Percentiles rank a stretch among this genome's conserved stretches.
Evolutionary conservation across 1,140 invertebrate genomes (phyloP).

Genomic region (Galendromus occidentalis): DNA sequence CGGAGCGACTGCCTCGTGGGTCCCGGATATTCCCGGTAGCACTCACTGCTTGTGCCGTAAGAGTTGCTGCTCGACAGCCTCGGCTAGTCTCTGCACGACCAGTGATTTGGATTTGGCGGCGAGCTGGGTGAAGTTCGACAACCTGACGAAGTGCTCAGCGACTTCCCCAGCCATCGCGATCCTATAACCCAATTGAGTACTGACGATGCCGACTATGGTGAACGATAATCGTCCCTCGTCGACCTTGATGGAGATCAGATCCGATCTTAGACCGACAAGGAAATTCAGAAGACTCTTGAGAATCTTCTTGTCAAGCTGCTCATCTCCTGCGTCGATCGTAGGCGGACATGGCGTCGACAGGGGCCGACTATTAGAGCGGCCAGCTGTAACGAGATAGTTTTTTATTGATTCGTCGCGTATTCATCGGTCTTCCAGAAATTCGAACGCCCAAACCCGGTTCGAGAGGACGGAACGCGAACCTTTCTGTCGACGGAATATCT

Average conservation of each 20-base stretch:
- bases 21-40: neutral
- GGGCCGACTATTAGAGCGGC: neutral
- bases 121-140: neutral
- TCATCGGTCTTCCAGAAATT: neutral
- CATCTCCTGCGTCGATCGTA: neutral
- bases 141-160: neutral
- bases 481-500: neutral
- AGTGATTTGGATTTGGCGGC: neutral
- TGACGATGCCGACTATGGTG: neutral
- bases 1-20: neutral
- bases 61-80: neutral
- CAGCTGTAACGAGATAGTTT: neutral
- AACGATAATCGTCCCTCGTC: neutral
- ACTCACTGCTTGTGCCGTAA: conserved; percentile 6
- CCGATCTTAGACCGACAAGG: neutral
- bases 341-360: neutral
- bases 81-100: neutral
- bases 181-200: neutral
- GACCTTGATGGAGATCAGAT: neutral
- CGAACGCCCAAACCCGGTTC: neutral
- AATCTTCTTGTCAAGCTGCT: neutral
- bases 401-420: neutral
- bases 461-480: neutral
- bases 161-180: neutral
- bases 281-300: neutral